Conservation (phyloP, 2,888 invertebrate species). For the Sphecodes monilicornis region DNA sequence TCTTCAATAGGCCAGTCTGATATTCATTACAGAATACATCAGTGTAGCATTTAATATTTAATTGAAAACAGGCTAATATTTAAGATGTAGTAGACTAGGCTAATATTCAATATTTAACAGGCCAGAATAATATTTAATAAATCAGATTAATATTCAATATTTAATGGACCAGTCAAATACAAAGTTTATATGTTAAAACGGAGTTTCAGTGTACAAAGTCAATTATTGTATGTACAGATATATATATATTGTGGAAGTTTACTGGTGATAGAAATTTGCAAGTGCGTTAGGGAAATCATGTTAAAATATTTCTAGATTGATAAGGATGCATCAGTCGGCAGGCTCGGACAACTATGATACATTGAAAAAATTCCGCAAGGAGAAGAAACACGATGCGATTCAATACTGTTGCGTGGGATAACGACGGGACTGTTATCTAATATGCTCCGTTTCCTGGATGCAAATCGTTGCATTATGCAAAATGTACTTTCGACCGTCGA, state of each 20-base stretch:
- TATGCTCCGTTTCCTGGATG: conserved; percentile 8
- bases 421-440: conserved; percentile 25
- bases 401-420: conserved; percentile 20
- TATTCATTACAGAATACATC: background rate
- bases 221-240: background rate
- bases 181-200: background rate
- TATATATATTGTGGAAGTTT: background rate
- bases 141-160: background rate
- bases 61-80: background rate
- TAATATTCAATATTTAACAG: background rate
- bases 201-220: background rate
- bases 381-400: background rate
- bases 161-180: background rate
- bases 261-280: background rate
- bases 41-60: background rate
- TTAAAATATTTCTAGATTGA: too few species aligned
- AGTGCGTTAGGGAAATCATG: background rate
- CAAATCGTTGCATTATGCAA: conserved; percentile 41
- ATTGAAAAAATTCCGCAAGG: background rate
- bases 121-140: background rate
- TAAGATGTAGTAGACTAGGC: background rate
- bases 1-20: background rate
- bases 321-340: background rate
- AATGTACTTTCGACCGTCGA: background rate
- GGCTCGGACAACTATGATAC: background rate